Evolutionary conservation across 2,888 invertebrate genomes (phyloP).

Genomic region (Nephrotoma flavescens): DNA sequence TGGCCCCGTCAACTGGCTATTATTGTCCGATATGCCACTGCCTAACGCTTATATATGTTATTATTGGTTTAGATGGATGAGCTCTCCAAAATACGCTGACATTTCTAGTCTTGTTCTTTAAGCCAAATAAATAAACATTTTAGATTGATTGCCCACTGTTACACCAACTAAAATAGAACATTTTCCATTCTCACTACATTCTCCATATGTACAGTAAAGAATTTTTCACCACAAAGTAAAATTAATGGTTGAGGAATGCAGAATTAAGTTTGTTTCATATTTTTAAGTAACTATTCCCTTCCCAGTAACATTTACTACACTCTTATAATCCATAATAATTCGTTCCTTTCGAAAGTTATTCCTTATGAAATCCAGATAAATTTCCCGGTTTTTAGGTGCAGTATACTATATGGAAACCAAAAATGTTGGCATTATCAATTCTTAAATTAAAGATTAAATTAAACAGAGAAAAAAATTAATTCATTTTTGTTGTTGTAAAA

Average conservation of each 20-base stretch:
- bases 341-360: background rate
- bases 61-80: too few relatives aligned
- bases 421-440: background rate
- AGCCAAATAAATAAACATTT: too few relatives aligned
- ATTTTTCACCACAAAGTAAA: background rate
- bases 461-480: background rate
- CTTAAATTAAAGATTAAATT: background rate
- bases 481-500: background rate
- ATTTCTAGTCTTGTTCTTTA: too few relatives aligned
- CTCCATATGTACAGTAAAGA: background rate
- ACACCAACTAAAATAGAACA: too few relatives aligned
- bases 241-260: background rate
- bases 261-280: background rate
- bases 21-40: too few relatives aligned
- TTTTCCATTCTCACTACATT: background rate
- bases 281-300: background rate
- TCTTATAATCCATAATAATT: too few relatives aligned
- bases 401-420: background rate
- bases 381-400: background rate
- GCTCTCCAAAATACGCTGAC: too few relatives aligned
- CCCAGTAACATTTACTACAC: too few relatives aligned
- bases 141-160: too few relatives aligned
- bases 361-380: background rate
- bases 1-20: too few relatives aligned
- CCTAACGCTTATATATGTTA: too few relatives aligned